These are phyloP conservation scores for Pempheris klunzingeri DNA, from an alignment of 2,797 vertebrate genomes.

Conservation along the genomic window DNA sequence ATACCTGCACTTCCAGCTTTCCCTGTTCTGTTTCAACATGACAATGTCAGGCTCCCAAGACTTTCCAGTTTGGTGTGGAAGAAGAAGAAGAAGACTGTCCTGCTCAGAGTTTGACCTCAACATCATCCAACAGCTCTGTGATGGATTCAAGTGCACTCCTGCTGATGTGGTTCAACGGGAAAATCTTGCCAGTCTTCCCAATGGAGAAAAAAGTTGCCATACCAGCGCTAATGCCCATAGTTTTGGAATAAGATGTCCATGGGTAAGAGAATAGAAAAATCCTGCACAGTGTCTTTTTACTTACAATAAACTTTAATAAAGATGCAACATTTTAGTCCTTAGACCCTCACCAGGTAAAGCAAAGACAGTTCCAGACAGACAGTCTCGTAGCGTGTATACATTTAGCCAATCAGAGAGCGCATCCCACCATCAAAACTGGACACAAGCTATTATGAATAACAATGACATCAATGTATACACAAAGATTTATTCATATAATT, in stretches of 20 bases:
- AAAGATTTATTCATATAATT: no score
- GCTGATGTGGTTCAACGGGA: not conserved
- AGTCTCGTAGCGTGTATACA: no score
- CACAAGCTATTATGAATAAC: no score
- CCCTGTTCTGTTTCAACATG: not conserved
- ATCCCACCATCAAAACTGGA: no score
- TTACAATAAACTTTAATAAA: no score
- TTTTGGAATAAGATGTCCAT: conserved; percentile 6
- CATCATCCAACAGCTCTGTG: not conserved
- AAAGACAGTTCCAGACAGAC: no score
- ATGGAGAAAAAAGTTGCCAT: not conserved
- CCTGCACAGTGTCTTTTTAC: no score
- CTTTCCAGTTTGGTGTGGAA: not conserved
- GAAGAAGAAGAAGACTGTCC: not conserved
- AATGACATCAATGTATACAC: no score
- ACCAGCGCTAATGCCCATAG: not conserved
- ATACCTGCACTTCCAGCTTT: not conserved
- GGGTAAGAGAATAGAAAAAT: no score
- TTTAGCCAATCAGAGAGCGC: no score
- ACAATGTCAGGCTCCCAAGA: not conserved
- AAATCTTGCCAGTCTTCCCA: not conserved
- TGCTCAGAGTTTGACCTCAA: not conserved
- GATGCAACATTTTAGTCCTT: no score
- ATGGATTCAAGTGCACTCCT: not conserved
- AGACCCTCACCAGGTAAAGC: no score